Evolutionary conservation across 2,888 invertebrate genomes (phyloP).

Genomic region (Euplagia quadripunctaria): DNA sequence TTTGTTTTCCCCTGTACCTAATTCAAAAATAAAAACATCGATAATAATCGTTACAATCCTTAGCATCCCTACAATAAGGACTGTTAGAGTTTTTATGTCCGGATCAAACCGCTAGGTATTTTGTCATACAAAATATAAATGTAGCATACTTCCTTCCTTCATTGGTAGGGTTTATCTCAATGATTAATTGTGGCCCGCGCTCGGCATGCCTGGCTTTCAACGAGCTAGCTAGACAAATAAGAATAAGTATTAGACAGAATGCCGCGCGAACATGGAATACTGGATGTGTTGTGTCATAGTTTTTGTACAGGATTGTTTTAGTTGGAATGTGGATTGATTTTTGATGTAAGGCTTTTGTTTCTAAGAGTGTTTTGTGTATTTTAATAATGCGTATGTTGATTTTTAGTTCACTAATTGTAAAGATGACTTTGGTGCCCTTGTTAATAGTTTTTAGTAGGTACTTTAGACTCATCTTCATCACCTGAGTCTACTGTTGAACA

Average conservation of each 20-base stretch:
- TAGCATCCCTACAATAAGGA: constrained; percentile 65
- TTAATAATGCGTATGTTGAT: neutral
- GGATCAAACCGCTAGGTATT: constrained; percentile 86
- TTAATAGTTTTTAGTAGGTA: no score
- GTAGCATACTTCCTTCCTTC: constrained; percentile 85
- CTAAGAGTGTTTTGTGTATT: neutral
- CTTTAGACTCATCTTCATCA: no score
- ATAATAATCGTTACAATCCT: constrained; percentile 39
- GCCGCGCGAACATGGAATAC: constrained; percentile 40
- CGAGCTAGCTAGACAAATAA: constrained; percentile 60
- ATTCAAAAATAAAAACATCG: constrained; percentile 15
- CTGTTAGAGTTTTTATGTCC: constrained; percentile 85
- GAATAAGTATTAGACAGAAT: constrained; percentile 50
- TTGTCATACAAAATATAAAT: constrained; percentile 88
- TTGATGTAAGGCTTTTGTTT: neutral
- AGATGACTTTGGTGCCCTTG: no score
- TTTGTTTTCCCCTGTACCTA: neutral
- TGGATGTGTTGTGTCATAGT: constrained; percentile 7
- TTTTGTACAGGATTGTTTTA: constrained; percentile 6
- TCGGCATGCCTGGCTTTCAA: constrained; percentile 70
- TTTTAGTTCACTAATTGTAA: neutral
- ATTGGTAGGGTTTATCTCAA: constrained; percentile 84
- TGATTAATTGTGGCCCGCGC: constrained; percentile 81
- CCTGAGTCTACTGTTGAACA: no score
- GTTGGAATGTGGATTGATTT: neutral